A percentile compares a stretch with the other conserved stretches of the same genome.
Conservation (phyloP, 2,797 vertebrate genomes). For the Alfaro cultratus region DNA sequence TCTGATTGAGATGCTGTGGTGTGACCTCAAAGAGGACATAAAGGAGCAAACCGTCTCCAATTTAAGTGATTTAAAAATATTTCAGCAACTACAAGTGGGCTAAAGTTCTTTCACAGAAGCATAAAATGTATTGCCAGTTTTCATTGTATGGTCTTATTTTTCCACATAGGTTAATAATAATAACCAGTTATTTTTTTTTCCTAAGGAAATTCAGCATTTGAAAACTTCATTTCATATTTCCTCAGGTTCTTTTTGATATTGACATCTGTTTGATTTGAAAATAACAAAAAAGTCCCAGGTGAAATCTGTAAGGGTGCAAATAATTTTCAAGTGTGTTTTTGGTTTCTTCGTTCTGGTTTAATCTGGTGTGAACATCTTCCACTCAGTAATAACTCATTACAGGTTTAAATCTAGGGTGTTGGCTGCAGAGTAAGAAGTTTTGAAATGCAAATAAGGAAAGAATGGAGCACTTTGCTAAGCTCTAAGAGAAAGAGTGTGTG, state of each 20-base stretch:
- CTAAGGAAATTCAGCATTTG: background rate
- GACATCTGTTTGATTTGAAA: background rate
- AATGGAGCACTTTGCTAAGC: slow-evolving; percentile 73
- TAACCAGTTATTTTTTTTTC: background rate
- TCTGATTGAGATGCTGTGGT: background rate
- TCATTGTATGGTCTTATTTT: background rate
- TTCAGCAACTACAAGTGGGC: background rate
- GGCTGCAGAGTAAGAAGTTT: slow-evolving; percentile 77
- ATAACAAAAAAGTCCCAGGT: background rate
- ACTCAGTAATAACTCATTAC: slow-evolving; percentile 12
- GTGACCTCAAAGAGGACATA: background rate
- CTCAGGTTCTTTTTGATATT: background rate
- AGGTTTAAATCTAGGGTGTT: slow-evolving; percentile 74
- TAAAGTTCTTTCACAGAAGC: background rate
- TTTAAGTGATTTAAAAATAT: background rate
- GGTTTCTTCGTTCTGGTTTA: background rate
- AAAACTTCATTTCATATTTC: background rate
- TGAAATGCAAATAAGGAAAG: slow-evolving; percentile 86
- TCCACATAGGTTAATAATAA: background rate
- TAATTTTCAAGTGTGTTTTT: background rate
- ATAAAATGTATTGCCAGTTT: background rate
- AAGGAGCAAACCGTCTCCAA: background rate
- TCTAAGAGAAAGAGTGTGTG: slow-evolving; percentile 72
- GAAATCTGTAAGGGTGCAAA: background rate
- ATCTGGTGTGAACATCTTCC: slow-evolving; percentile 2